Percentiles rank a stretch among this genome's conserved stretches.
Evolutionary conservation across 2,888 invertebrate genomes (phyloP).

Genomic region (Agrotis puta): DNA sequence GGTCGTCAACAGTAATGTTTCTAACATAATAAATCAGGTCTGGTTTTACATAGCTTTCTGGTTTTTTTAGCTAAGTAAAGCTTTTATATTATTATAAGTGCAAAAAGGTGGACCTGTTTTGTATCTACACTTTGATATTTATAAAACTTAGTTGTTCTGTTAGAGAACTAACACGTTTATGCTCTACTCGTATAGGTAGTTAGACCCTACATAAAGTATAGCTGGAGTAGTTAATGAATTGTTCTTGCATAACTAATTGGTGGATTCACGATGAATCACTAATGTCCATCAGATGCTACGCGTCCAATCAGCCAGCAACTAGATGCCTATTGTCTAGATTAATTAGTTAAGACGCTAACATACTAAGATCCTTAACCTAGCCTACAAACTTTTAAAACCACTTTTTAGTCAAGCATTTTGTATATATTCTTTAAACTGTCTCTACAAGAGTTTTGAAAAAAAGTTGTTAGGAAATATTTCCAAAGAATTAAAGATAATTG

Average conservation of each 20-base stretch:
- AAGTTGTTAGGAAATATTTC: no score
- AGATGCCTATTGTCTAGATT: not conserved
- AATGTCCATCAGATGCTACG: not conserved
- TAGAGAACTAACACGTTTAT: no score
- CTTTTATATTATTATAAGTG: not conserved
- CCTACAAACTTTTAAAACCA: no score
- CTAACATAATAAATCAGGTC: no score
- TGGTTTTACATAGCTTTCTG: no score
- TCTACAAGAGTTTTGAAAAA: no score
- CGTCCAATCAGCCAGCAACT: constrained; percentile 2
- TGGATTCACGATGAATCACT: constrained; percentile 3
- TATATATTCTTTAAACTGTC: no score
- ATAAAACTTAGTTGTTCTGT: not conserved
- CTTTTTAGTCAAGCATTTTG: no score
- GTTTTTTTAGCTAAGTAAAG: no score
- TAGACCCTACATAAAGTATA: not conserved
- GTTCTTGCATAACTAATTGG: constrained; percentile 8
- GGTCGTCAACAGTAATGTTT: no score
- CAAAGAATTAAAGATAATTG: no score
- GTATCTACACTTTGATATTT: not conserved
- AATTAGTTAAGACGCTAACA: constrained; percentile 19
- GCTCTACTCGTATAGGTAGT: no score
- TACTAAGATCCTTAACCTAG: not conserved
- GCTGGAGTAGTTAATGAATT: not conserved
- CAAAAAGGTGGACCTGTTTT: not conserved